Conservation (phyloP, 2,888 invertebrate species). For the Smittia sp. region DNA sequence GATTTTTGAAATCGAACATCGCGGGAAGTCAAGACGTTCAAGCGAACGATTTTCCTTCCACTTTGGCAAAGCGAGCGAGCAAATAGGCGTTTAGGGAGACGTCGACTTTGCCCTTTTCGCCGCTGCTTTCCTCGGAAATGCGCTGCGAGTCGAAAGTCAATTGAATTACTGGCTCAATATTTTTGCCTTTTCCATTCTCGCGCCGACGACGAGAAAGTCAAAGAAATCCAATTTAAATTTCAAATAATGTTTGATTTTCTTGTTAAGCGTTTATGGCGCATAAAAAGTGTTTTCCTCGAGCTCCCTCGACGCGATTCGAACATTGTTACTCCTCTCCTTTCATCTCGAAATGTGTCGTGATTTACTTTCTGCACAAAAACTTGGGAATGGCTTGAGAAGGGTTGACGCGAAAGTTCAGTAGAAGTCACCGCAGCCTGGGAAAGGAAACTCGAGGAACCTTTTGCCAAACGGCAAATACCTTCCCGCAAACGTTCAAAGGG, state of each 20-base stretch:
- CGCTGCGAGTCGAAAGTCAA: not conserved
- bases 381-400: not conserved
- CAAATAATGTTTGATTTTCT: conserved; percentile 16
- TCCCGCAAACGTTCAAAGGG: not conserved
- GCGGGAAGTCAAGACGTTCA: not conserved
- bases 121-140: not conserved
- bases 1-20: not conserved
- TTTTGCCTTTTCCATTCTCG: not conserved
- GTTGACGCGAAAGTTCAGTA: conserved; percentile 14
- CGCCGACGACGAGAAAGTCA: not conserved
- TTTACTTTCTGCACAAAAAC: not conserved
- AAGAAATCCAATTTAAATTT: conserved; percentile 4
- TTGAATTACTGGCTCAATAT: conserved; percentile 3
- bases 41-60: not conserved
- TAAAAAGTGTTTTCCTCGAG: not conserved
- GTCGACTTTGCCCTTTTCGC: not conserved
- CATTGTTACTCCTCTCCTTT: not conserved
- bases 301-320: not conserved
- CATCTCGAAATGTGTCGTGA: not conserved
- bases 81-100: not conserved
- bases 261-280: not conserved
- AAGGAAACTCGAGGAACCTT: too few species aligned
- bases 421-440: not conserved
- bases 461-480: too few species aligned
- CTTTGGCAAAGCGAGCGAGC: not conserved